A percentile compares a stretch with the other conserved stretches of the same genome.
These are phyloP conservation scores for Chrysotoxum bicinctum DNA, from an alignment of 2,888 invertebrate genomes.

Conservation along the genomic window DNA sequence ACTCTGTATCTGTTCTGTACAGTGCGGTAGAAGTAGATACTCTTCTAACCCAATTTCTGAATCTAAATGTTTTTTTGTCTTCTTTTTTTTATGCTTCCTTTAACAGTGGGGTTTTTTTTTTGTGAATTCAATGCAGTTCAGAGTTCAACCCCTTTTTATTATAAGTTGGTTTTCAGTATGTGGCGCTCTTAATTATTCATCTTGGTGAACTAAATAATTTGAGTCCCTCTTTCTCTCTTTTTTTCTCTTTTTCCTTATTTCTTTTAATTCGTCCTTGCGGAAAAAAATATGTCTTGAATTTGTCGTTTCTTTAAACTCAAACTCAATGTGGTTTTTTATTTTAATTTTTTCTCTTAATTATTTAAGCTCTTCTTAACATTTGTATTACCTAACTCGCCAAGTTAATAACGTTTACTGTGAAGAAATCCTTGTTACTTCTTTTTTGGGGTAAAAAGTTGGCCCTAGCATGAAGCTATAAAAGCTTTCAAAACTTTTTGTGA, in stretches of 20 bases:
- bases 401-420: conserved; percentile 19
- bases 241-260: neutral
- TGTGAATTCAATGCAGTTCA: conserved; percentile 70
- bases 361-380: neutral
- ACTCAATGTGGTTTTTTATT: neutral
- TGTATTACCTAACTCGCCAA: conserved; percentile 10
- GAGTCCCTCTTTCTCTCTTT: conserved; percentile 6
- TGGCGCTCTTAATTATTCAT: conserved; percentile 67
- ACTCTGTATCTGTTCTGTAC: conserved; percentile 38
- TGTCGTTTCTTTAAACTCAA: neutral
- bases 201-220: conserved; percentile 31
- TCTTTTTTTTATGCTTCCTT: conserved; percentile 17
- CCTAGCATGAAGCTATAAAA: neutral
- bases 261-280: conserved; percentile 5
- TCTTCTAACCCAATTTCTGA: conserved; percentile 71
- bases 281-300: neutral
- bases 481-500: conserved; percentile 3
- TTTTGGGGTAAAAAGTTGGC: neutral
- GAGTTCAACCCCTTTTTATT: conserved; percentile 71
- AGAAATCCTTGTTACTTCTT: neutral
- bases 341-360: conserved; percentile 1
- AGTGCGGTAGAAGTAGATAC: conserved; percentile 70
- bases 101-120: conserved; percentile 52
- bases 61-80: conserved; percentile 45
- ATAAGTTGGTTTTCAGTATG: conserved; percentile 41